Base-by-base conservation (phyloP, 2,888 invertebrate genomes). In the Coelogynopora nodosa region DNA sequence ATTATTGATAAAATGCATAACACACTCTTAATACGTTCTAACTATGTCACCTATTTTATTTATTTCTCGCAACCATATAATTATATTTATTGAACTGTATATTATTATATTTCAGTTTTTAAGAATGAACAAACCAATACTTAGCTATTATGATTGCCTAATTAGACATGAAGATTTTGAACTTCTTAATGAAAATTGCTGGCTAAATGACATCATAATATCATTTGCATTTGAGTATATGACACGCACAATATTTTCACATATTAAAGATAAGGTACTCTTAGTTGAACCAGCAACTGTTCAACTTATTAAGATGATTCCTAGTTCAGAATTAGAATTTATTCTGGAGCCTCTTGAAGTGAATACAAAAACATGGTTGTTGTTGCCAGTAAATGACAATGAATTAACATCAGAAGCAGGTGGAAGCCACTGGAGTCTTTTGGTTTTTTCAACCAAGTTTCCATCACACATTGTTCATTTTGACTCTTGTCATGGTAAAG, bases 61-160 rank as follows among this genome's bases (percentile, higher is more conserved):
- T n/a, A n/a, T n/a, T n/a, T n/a, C n/a, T n/a, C n/a, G n/a, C n/a
- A n/a, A n/a, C n/a, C n/a, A n/a, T n/a, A n/a, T n/a, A n/a, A n/a
- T n/a, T n/a, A n/a, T n/a, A n/a, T n/a, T n/a, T n/a, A n/a, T n/a
- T n/a, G n/a, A n/a, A n/a, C n/a, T n/a, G n/a, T n/a, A n/a, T n/a
- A n/a, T n/a, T n/a, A n/a, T n/a, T n/a, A n/a, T n/a, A n/a, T n/a
- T n/a, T n/a, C n/a, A n/a, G n/a, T n/a, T n/a, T n/a, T n/a, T 49
- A 74, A 74, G 2, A 13, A 74, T 74, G 74, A 26, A 74, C 27
- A 74, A 74, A 5, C 74, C 23, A 74, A 74, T 74, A n/a, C 74
- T 74, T 23, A 74, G 74, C 23, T 74, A 74, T 74, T 74, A 74
- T 74, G 74, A 74, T 74, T 74, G 74, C 23, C 74, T 74, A n/a